Evolutionary conservation across 2,888 invertebrate species (phyloP).

Genomic region (Pherbina coryleti): DNA sequence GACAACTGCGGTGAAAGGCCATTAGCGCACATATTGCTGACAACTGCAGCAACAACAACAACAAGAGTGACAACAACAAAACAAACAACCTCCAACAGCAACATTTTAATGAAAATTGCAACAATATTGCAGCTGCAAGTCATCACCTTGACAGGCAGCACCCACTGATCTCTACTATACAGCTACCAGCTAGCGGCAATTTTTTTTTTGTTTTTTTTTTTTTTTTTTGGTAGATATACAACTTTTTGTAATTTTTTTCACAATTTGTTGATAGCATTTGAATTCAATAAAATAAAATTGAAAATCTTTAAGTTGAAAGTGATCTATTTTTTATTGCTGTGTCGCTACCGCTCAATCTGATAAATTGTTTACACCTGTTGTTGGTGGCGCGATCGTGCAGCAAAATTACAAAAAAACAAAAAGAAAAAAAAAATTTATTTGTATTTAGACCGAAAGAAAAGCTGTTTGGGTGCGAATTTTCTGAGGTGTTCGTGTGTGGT

Average conservation of each 20-base stretch:
- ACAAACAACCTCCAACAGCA: neutral
- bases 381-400: slow-evolving; percentile 4
- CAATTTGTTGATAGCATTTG: neutral
- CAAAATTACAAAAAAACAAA: neutral
- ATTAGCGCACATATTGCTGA: slow-evolving; percentile 26
- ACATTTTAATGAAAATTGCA: slow-evolving; percentile 30
- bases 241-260: slow-evolving; percentile 24
- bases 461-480: too few relatives aligned
- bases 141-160: slow-evolving; percentile 27
- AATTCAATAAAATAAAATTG: neutral
- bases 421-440: slow-evolving; percentile 23
- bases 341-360: neutral
- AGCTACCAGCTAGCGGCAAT: too few relatives aligned
- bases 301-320: neutral
- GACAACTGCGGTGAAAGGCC: slow-evolving; percentile 38
- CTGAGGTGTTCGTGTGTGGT: too few relatives aligned
- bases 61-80: neutral
- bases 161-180: slow-evolving; percentile 19
- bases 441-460: neutral
- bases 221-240: slow-evolving; percentile 5
- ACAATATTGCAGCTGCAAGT: slow-evolving; percentile 36
- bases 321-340: neutral
- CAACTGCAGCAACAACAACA: neutral
- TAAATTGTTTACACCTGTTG: slow-evolving; percentile 30
- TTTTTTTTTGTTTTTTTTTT: slow-evolving; percentile 18